Evolutionary conservation across 2,113 vertebrate genomes (phyloP), one percentile per base, ranked within the genome.

Genomic region (Laticauda laticaudata): DNA sequence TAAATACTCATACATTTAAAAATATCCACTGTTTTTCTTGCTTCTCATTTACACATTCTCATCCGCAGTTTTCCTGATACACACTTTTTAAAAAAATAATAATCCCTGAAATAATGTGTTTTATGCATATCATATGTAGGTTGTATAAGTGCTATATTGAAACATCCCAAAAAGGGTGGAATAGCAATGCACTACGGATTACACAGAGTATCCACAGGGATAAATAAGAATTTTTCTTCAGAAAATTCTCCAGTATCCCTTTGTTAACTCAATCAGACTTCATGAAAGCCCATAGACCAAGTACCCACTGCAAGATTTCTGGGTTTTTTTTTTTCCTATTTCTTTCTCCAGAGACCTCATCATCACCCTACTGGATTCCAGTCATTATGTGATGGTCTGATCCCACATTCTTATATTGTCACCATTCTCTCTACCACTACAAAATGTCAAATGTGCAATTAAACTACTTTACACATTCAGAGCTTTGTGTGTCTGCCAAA

Each of bases 371-470:
- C 86, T 23, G 43, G 34, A 57, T 55, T 48, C 64, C 57, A 29
- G 34, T 7, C 54, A 21, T 89, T 87, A n/a, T 24, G 24, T 11
- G 43, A 43, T 29, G 11, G 85, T 85, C 88, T 26, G 23, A 12
- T 26, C 88, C 55, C 48, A 29, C 56, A 55, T 53, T 10, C 75
- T 20, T 8, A 14, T 56, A 14, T 4, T 5, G 21, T 81, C 86
- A 26, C 64, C 48, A 1, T 7, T 15, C 91, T 53, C 64, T 64
- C 90, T 55, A 23, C 8, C 45, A 3, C 48, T 0, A 1, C 55
- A 57, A 87, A 91, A 94, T 92, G 93, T 94, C 93, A 94, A 91
- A 86, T 6, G 23, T 86, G 55, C 93, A 92, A 92, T 90, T 93
- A 93, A 34, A 69, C 23, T 6, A 26, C 81, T 87, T 91, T 29